These are phyloP conservation scores for Eilema griseolum DNA, from an alignment of 2,888 invertebrate species.

Conservation along the genomic window DNA sequence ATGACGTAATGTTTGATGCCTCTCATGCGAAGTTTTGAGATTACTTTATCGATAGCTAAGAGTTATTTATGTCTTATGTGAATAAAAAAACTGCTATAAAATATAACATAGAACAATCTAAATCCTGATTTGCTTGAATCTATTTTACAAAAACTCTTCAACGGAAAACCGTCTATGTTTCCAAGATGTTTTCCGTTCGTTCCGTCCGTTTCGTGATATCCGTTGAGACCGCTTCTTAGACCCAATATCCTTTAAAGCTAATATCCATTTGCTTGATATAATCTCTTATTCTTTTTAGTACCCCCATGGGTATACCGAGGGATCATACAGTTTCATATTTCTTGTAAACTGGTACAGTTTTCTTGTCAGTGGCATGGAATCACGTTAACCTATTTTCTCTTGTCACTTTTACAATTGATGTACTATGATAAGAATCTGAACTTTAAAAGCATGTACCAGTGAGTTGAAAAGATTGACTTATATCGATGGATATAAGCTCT, in stretches of 20 bases:
- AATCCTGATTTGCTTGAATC: neutral
- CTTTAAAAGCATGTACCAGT: neutral
- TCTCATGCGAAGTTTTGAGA: conserved; percentile 11
- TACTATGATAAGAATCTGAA: neutral
- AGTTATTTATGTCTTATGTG: neutral
- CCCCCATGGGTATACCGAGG: conserved; percentile 3
- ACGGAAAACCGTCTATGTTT: neutral
- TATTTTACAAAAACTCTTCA: neutral
- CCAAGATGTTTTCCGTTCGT: neutral
- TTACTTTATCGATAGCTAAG: conserved; percentile 16
- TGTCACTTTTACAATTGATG: neutral
- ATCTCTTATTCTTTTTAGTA: conserved; percentile 21
- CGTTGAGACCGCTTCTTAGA: neutral
- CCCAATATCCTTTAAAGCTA: conserved; percentile 7
- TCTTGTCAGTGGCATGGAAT: conserved; percentile 5
- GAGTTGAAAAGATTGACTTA: neutral
- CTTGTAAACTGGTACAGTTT: conserved; percentile 2
- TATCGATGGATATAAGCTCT: neutral
- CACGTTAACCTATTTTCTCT: conserved; percentile 15
- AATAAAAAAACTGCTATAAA: neutral
- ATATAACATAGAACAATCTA: neutral
- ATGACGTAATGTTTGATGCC: conserved; percentile 14
- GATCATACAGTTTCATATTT: conserved; percentile 9
- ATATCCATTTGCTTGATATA: conserved; percentile 25
- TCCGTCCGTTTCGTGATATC: too few relatives aligned